Percentiles rank a stretch among this genome's conserved stretches.
Evolutionary conservation across 1,140 invertebrate genomes (phyloP).

Genomic region (Cephus cinctus): DNA sequence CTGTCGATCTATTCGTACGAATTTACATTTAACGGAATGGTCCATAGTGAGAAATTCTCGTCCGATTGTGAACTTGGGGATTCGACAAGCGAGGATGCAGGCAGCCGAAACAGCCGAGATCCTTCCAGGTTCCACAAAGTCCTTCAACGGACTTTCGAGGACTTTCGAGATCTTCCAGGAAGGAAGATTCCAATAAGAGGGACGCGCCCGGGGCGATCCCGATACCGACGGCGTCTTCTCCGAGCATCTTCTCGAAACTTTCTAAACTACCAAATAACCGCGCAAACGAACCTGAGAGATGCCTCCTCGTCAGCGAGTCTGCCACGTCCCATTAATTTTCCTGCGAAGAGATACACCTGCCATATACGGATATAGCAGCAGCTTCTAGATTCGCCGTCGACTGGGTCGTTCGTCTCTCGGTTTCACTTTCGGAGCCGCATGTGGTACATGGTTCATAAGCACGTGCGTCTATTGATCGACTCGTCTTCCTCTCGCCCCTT

Average conservation of each 20-base stretch:
- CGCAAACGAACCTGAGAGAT: conserved; percentile 9
- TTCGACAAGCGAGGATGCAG: too few species aligned
- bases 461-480: conserved; percentile 3
- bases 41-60: too few species aligned
- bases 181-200: too few species aligned
- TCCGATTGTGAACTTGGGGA: too few species aligned
- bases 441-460: neutral
- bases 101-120: too few species aligned
- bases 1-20: too few species aligned
- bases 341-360: conserved; percentile 8
- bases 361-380: neutral
- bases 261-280: conserved; percentile 43
- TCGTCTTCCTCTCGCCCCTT: neutral
- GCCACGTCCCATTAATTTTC: conserved; percentile 41
- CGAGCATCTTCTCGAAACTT: conserved; percentile 41
- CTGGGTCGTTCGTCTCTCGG: neutral
- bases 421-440: neutral
- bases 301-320: conserved; percentile 10
- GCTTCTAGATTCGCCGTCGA: neutral
- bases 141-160: too few species aligned
- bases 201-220: conserved; percentile 25
- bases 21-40: too few species aligned
- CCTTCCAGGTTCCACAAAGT: too few species aligned
- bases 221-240: too few species aligned
- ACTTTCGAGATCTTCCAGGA: too few species aligned